Conservation (phyloP, 2,888 invertebrate species). For the Pristionchus maxplancki region DNA sequence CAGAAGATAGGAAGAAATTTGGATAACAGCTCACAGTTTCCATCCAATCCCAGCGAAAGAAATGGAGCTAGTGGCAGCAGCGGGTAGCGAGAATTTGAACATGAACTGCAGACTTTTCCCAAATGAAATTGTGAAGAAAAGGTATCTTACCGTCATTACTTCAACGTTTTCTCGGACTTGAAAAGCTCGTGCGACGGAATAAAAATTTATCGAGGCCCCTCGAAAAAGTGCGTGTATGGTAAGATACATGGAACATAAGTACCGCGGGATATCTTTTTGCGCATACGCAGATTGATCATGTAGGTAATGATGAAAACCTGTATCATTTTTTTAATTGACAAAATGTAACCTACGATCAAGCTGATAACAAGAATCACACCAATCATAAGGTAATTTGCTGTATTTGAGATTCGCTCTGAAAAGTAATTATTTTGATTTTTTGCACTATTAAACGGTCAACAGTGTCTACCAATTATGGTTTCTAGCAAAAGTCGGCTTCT, state of each 20-base stretch:
- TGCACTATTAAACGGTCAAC: not conserved
- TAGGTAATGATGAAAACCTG: not conserved
- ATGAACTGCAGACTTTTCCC: not conserved
- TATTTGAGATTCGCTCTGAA: not conserved
- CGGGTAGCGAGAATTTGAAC: not conserved
- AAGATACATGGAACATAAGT: too few species aligned
- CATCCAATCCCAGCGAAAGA: not conserved
- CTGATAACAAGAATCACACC: not conserved
- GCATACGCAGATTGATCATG: not conserved
- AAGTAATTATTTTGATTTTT: not conserved
- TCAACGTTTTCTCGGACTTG: slow-evolving; percentile 4
- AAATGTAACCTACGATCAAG: not conserved
- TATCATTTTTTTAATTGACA: not conserved
- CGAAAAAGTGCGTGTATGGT: not conserved
- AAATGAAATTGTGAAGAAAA: not conserved
- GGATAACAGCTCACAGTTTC: not conserved
- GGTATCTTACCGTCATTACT: not conserved
- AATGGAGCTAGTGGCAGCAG: not conserved
- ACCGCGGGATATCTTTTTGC: not conserved
- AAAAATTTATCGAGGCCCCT: not conserved
- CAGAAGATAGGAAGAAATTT: too few species aligned
- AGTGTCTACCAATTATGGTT: not conserved
- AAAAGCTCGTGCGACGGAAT: not conserved
- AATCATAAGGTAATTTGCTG: not conserved
- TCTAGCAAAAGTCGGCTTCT: too few species aligned